phyloP scores from a whole-genome alignment of 2,888 invertebrate species.

The Aspidiotus rigidus region DNA sequence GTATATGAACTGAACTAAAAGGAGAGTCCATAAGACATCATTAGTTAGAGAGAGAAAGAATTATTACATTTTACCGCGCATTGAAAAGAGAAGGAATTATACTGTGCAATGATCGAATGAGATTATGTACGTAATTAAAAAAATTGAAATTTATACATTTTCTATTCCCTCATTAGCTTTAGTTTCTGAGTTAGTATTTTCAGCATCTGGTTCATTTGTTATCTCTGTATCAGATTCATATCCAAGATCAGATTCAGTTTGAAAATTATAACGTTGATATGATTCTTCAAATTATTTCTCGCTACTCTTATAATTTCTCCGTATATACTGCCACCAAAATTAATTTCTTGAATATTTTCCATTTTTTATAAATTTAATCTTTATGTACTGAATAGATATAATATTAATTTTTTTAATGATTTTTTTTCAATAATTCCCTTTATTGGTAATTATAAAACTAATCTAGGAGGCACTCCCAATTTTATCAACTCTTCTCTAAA shows the following conservation, averaged over 20 bases:
- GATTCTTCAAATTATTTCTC: constrained; percentile 11
- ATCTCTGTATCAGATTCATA: constrained; percentile 14
- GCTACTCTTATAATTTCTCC: constrained; percentile 14
- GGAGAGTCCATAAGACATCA: constrained; percentile 2
- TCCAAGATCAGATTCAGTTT: constrained; percentile 15
- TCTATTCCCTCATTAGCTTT: constrained; percentile 13
- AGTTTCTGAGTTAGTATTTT: constrained; percentile 11
- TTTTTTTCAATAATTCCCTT: constrained; percentile 15
- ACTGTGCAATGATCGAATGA: constrained; percentile 1
- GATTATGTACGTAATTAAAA: constrained; percentile 10
- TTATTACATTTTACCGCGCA: background rate
- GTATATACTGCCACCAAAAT: constrained; percentile 12
- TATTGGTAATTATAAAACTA: constrained; percentile 9
- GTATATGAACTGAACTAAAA: background rate
- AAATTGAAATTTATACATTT: constrained; percentile 12
- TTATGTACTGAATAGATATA: constrained; percentile 15
- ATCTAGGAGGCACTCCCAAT: constrained; percentile 2
- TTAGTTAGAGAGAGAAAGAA: constrained; percentile 1
- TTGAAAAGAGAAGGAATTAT: constrained; percentile 1
- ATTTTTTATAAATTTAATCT: constrained; percentile 15
- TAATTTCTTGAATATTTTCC: constrained; percentile 11
- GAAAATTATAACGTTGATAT: constrained; percentile 9
- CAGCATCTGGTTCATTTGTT: constrained; percentile 15
- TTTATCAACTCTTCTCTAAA: no score
- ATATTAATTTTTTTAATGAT: background rate